phyloP scores from a whole-genome alignment of 1,140 invertebrate species.

The Neodiprion virginianus region DNA sequence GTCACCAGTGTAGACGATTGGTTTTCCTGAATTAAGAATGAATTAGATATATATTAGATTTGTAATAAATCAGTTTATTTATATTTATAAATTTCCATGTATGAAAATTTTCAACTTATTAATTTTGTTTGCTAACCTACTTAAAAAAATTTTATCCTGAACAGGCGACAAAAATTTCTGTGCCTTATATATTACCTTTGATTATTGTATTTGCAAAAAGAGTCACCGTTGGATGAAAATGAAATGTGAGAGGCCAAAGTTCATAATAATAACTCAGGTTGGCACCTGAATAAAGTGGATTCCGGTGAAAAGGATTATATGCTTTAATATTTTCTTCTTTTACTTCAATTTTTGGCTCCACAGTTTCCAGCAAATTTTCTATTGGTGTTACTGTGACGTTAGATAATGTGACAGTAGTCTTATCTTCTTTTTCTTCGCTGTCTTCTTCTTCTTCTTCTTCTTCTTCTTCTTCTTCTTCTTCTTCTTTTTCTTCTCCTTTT shows the following conservation, averaged over 20 bases:
- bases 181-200: constrained; percentile 62
- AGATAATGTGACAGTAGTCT: constrained; percentile 10
- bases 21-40: constrained; percentile 62
- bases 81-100: constrained; percentile 7
- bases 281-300: constrained; percentile 84
- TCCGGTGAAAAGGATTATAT: constrained; percentile 80
- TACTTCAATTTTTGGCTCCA: constrained; percentile 29
- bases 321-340: constrained; percentile 41
- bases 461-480: constrained; percentile 41
- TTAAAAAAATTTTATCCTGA: too few species aligned
- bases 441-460: constrained; percentile 40
- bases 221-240: constrained; percentile 92
- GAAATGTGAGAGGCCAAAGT: constrained; percentile 71
- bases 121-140: neutral
- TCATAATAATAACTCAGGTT: constrained; percentile 75
- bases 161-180: constrained; percentile 22
- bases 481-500: constrained; percentile 38
- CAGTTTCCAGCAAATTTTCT: constrained; percentile 21
- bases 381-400: neutral
- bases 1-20: constrained; percentile 88
- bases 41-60: constrained; percentile 24
- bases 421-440: constrained; percentile 14
- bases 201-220: constrained; percentile 88
- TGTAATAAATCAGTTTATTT: constrained; percentile 10
- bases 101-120: neutral